phyloP scores from a whole-genome alignment of 2,888 invertebrate genomes.

The Helleia helle region DNA sequence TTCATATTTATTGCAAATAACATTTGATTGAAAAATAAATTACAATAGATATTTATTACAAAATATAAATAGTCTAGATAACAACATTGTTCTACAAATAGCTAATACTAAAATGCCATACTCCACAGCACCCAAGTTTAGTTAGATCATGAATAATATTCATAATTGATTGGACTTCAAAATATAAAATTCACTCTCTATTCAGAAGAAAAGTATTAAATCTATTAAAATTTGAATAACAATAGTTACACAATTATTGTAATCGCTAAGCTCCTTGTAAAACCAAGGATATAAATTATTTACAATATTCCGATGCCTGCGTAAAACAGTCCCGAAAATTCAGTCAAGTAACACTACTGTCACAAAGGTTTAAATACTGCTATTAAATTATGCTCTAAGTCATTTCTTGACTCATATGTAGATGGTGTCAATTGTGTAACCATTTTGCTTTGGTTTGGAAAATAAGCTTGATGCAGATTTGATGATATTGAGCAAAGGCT shows the following conservation, averaged over 20 bases:
- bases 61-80: constrained; percentile 46
- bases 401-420: constrained; percentile 44
- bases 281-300: constrained; percentile 69
- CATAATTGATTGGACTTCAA: no score
- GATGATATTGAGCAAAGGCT: no score
- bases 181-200: no score
- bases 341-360: constrained; percentile 68
- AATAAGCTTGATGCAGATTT: constrained; percentile 57
- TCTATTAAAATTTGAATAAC: not conserved
- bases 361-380: constrained; percentile 62
- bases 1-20: not conserved
- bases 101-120: constrained; percentile 65
- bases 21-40: constrained; percentile 28
- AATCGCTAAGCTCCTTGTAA: constrained; percentile 60
- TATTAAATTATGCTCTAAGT: constrained; percentile 25
- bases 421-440: constrained; percentile 55
- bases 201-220: no score
- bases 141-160: no score
- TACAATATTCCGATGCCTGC: constrained; percentile 55
- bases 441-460: constrained; percentile 52
- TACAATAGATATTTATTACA: constrained; percentile 42
- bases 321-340: constrained; percentile 54
- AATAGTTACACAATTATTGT: constrained; percentile 26
- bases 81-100: constrained; percentile 47
- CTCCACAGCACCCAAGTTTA: constrained; percentile 46